These are phyloP conservation scores for Steinernema khuongi DNA, from an alignment of 1,140 invertebrate species.

Conservation along the genomic window DNA sequence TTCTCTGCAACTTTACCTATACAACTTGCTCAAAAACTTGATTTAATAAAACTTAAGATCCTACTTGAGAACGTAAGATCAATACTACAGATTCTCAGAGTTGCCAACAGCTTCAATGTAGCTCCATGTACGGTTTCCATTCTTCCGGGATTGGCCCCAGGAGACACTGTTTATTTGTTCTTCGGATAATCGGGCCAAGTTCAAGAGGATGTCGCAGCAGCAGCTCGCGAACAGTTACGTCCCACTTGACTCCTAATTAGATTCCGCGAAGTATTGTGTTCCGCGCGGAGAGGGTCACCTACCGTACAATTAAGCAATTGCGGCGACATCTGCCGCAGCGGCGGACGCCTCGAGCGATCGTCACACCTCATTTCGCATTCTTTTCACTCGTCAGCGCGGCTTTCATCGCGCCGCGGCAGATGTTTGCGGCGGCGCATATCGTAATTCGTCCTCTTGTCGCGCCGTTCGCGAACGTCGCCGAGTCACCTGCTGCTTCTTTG, in stretches of 20 bases:
- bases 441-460: neutral
- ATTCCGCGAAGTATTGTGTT: neutral
- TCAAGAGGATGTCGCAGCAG: neutral
- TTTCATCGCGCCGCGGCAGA: neutral
- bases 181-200: neutral
- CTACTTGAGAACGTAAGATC: too few species aligned
- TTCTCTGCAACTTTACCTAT: too few species aligned
- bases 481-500: neutral
- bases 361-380: neutral
- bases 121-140: too few species aligned
- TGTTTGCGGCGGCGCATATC: neutral
- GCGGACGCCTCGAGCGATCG: neutral
- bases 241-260: neutral
- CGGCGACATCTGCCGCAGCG: neutral
- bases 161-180: neutral
- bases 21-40: too few species aligned
- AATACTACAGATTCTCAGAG: too few species aligned
- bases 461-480: neutral
- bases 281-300: neutral
- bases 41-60: too few species aligned
- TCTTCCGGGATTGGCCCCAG: too few species aligned
- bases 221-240: neutral
- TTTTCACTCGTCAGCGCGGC: neutral
- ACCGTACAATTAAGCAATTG: neutral
- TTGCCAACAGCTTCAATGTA: too few species aligned